These are phyloP conservation scores for Vulpes ferrilata DNA, from an alignment of 2,113 vertebrate species.

Conservation along the genomic window DNA sequence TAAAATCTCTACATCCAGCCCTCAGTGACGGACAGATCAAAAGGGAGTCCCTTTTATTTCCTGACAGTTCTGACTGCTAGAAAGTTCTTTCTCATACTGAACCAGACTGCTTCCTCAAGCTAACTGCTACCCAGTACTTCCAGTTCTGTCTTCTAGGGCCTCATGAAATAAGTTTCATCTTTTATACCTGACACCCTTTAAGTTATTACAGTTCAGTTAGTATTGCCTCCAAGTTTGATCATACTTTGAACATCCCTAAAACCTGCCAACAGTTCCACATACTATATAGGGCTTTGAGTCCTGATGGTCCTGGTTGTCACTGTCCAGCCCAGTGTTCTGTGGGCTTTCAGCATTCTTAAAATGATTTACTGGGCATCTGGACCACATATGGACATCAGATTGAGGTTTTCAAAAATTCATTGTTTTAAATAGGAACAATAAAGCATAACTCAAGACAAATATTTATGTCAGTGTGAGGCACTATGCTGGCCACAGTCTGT, in stretches of 20 bases:
- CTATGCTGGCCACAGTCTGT: not conserved
- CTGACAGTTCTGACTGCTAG: not conserved
- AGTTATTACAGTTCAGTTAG: not conserved
- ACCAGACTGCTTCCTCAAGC: not conserved
- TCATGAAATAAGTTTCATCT: not conserved
- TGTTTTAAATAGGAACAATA: conserved; percentile 31
- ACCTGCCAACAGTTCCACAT: not conserved
- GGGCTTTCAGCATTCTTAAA: not conserved
- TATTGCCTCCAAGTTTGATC: not conserved
- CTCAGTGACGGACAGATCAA: not conserved
- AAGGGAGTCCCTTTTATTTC: not conserved
- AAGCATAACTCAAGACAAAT: not conserved
- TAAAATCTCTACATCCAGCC: not conserved
- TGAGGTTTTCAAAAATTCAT: not conserved
- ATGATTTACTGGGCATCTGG: not conserved
- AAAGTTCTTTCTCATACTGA: not conserved
- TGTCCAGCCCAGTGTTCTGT: not conserved
- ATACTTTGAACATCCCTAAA: not conserved
- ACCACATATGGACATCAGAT: not conserved
- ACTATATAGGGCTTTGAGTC: not conserved
- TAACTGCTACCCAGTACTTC: not conserved
- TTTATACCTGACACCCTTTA: not conserved
- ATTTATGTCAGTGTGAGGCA: not conserved
- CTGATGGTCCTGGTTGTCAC: not conserved
- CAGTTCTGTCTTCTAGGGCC: not conserved